A percentile compares a stretch with the other conserved stretches of the same genome.
These are phyloP conservation scores for Colostygia pectinataria DNA, from an alignment of 2,888 invertebrate genomes.

Conservation along the genomic window DNA sequence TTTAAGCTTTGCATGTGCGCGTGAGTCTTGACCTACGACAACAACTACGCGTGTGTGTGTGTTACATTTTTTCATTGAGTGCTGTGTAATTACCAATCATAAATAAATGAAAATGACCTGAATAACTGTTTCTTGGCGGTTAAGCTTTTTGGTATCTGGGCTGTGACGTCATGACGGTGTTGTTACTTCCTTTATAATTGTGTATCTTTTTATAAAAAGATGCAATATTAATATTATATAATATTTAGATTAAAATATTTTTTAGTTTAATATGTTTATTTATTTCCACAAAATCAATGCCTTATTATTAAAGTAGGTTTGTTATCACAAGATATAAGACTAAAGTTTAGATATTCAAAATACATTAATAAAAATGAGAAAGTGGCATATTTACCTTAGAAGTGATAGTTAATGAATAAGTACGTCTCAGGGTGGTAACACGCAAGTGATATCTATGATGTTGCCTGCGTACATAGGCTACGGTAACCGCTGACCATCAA, in stretches of 20 bases:
- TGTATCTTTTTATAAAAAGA: neutral
- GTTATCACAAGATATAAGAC: too few relatives aligned
- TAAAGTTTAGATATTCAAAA: too few relatives aligned
- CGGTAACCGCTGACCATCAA: too few relatives aligned
- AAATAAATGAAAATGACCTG: slow-evolving; percentile 34
- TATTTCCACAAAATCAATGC: too few relatives aligned
- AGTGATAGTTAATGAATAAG: too few relatives aligned
- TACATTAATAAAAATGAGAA: too few relatives aligned
- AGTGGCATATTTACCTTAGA: too few relatives aligned
- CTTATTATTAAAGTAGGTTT: too few relatives aligned
- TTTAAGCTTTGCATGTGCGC: slow-evolving; percentile 31
- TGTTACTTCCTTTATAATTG: neutral
- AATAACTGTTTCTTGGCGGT: slow-evolving; percentile 19
- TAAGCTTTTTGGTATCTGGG: slow-evolving; percentile 11
- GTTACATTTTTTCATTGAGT: slow-evolving; percentile 60
- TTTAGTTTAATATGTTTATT: neutral
- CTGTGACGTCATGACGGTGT: slow-evolving; percentile 4
- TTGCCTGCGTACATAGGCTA: too few relatives aligned
- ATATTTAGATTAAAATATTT: neutral
- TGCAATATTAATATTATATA: too few relatives aligned
- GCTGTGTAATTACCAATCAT: slow-evolving; percentile 33
- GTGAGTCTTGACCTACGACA: slow-evolving; percentile 57
- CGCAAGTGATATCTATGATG: too few relatives aligned
- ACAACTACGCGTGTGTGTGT: slow-evolving; percentile 44
- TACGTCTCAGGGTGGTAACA: too few relatives aligned